phyloP scores from a whole-genome alignment of 2,113 vertebrate species.

The Australoheros scitulus region DNA sequence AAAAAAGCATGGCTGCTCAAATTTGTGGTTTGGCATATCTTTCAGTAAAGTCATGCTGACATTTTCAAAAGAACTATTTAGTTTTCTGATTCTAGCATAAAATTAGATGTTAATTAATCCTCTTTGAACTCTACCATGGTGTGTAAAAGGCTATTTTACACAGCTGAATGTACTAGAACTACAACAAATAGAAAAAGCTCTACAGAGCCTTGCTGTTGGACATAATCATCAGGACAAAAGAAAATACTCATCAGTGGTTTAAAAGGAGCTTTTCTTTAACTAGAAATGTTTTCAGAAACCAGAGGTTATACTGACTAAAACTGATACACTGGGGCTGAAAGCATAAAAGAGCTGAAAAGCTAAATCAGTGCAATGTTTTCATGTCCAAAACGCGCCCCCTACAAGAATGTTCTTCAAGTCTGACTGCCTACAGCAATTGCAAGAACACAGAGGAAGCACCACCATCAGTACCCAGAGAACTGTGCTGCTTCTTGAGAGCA shows the following conservation, averaged over 20 bases:
- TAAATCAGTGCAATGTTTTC: neutral
- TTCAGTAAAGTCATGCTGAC: neutral
- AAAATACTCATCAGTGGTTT: neutral
- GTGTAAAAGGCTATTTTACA: neutral
- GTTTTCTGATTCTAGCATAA: neutral
- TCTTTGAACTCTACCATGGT: neutral
- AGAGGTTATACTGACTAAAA: neutral
- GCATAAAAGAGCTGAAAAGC: neutral
- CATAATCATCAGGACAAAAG: neutral
- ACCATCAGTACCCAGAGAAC: neutral
- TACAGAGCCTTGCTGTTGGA: neutral
- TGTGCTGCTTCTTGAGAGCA: neutral
- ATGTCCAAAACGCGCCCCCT: neutral
- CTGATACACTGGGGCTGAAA: too few species aligned
- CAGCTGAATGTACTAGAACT: neutral
- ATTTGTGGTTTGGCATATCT: neutral
- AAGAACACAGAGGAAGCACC: neutral
- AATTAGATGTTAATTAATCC: neutral
- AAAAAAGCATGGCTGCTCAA: neutral
- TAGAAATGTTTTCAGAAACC: neutral
- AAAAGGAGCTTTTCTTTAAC: neutral
- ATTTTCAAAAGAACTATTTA: too few species aligned
- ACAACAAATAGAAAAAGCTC: neutral
- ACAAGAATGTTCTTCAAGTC: neutral
- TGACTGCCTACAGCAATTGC: neutral